Conservation (phyloP, 2,888 invertebrate genomes). For the Antitype chi region DNA sequence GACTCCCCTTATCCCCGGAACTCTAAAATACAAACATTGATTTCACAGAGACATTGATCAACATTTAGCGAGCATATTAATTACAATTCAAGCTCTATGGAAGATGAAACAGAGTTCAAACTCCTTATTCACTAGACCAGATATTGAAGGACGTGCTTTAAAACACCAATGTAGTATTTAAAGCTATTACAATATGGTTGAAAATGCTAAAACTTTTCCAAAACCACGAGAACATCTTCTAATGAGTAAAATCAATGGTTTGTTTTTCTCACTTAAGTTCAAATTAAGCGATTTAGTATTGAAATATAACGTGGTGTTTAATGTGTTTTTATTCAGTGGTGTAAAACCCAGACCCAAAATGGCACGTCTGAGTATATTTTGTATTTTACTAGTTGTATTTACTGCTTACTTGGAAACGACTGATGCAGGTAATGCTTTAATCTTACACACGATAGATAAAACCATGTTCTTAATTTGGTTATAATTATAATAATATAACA, state of each 20-base stretch:
- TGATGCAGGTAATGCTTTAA: slow-evolving; percentile 47
- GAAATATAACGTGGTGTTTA: slow-evolving; percentile 52
- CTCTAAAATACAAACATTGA: slow-evolving; percentile 36
- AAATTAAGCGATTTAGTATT: slow-evolving; percentile 38
- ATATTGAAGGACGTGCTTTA: neutral
- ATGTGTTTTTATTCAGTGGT: slow-evolving; percentile 46
- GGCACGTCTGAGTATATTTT: slow-evolving; percentile 40
- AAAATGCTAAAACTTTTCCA: neutral
- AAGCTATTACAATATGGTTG: neutral
- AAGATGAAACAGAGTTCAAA: neutral
- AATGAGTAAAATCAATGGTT: slow-evolving; percentile 39
- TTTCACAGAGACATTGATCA: neutral
- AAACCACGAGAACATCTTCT: neutral
- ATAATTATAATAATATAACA: too few relatives aligned
- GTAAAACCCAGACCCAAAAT: slow-evolving; percentile 34
- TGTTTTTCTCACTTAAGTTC: slow-evolving; percentile 50
- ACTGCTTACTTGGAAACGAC: slow-evolving; percentile 27
- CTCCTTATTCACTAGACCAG: neutral
- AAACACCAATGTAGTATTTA: slow-evolving; percentile 5
- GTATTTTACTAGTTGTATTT: slow-evolving; percentile 38
- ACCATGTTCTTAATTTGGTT: too few relatives aligned
- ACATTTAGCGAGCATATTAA: neutral
- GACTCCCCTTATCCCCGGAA: slow-evolving; percentile 19
- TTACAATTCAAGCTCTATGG: slow-evolving; percentile 8
- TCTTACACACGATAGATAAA: neutral